Evolutionary conservation across 2,888 invertebrate genomes (phyloP).

Genomic region (Eueremaeus valkanovi): DNA sequence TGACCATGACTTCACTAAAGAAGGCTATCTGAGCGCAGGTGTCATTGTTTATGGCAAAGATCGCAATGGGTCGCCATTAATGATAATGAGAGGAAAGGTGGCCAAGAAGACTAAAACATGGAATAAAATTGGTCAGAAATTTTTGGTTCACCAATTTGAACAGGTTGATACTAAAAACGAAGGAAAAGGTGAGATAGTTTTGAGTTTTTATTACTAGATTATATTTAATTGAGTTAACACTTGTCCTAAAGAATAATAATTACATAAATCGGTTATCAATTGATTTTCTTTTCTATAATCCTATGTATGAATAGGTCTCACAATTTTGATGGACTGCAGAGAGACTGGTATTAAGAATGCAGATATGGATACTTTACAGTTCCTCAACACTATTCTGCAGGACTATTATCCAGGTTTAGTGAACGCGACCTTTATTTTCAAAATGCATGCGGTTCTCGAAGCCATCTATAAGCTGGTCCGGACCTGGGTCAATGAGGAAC

Average conservation of each 20-base stretch:
- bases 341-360: conserved; percentile 9
- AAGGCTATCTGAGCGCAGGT: neutral
- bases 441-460: neutral
- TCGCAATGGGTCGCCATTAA: neutral
- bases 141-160: conserved; percentile 3
- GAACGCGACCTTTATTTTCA: neutral
- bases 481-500: conserved; percentile 14
- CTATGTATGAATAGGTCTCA: neutral
- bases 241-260: neutral
- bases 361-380: neutral
- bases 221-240: too few species aligned
- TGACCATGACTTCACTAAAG: conserved; percentile 2
- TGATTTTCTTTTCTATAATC: neutral
- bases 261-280: neutral
- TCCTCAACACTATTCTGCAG: neutral
- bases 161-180: neutral
- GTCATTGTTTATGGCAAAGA: neutral
- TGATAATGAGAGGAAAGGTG: conserved; percentile 9
- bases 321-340: conserved; percentile 4
- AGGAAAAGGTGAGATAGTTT: neutral
- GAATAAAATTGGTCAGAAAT: neutral
- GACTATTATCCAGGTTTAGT: conserved; percentile 18
- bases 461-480: neutral
- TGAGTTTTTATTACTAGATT: neutral
- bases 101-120: neutral